phyloP scores from a whole-genome alignment of 2,888 invertebrate genomes.

The Xylophagus ater region DNA sequence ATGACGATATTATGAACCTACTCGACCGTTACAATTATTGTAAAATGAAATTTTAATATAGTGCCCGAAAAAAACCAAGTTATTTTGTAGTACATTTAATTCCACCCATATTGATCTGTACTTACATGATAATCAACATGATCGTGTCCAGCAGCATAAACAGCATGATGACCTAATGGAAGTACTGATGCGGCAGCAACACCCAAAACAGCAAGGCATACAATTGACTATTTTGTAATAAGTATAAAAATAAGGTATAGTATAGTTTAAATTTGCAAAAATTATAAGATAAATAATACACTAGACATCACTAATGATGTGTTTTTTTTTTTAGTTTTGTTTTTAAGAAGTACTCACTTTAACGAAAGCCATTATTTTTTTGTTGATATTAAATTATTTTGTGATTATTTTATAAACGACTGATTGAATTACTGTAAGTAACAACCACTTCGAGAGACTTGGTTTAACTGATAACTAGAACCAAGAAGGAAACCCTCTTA shows the following conservation, averaged over 20 bases:
- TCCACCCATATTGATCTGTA: conserved; percentile 16
- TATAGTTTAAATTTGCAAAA: not conserved
- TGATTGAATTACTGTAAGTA: conserved; percentile 18
- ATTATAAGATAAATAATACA: too few relatives aligned
- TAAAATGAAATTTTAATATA: conserved; percentile 9
- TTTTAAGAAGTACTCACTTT: conserved; percentile 33
- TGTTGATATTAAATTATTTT: too few relatives aligned
- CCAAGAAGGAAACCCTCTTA: conserved; percentile 39
- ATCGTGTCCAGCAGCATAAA: conserved; percentile 25
- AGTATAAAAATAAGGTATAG: not conserved
- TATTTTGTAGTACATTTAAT: too few relatives aligned
- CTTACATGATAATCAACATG: conserved; percentile 38
- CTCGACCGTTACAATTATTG: conserved; percentile 12
- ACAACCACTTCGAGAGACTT: conserved; percentile 32
- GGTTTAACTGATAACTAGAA: conserved; percentile 41
- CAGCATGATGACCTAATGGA: conserved; percentile 26
- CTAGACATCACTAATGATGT: conserved; percentile 11
- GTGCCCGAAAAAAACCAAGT: too few relatives aligned
- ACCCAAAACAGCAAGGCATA: conserved; percentile 37
- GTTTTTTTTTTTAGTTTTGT: not conserved
- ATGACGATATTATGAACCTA: conserved; percentile 6
- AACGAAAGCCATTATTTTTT: conserved; percentile 36
- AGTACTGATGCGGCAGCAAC: conserved; percentile 37
- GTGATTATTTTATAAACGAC: conserved; percentile 16
- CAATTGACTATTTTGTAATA: conserved; percentile 31